A percentile compares a stretch with the other conserved stretches of the same genome.
phyloP scores from a whole-genome alignment of 2,113 vertebrate genomes.

The Campylorhamphus procurvoides region DNA sequence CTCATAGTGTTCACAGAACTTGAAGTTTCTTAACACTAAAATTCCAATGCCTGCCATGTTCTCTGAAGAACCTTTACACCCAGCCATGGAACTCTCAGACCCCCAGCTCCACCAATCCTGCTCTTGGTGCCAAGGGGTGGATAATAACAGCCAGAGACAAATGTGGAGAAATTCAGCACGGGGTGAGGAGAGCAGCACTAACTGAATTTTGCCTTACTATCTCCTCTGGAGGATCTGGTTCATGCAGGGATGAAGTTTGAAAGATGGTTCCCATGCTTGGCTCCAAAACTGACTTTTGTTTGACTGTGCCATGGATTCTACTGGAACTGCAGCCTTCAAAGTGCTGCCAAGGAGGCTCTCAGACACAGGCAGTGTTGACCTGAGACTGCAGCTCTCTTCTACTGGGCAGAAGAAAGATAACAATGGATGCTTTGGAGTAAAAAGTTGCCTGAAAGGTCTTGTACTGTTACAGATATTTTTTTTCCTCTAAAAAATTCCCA shows the following conservation, averaged over 20 bases:
- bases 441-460: neutral
- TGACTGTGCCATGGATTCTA: neutral
- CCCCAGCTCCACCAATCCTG: neutral
- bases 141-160: neutral
- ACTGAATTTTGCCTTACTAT: neutral
- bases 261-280: neutral
- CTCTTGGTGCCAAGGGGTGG: neutral
- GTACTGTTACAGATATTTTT: neutral
- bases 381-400: neutral
- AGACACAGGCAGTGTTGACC: neutral
- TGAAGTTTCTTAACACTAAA: neutral
- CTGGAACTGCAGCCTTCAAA: neutral
- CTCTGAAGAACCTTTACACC: neutral
- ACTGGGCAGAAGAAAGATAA: neutral
- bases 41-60: neutral
- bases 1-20: neutral
- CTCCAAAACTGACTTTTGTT: neutral
- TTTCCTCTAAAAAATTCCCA: neutral
- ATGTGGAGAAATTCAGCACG: neutral
- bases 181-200: neutral
- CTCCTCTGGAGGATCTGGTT: neutral
- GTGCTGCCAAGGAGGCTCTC: neutral
- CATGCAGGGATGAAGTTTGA: neutral
- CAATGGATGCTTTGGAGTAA: neutral
- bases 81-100: neutral